These are phyloP conservation scores for Gracilinanus agilis DNA, from an alignment of 2,113 vertebrate genomes.

Conservation along the genomic window DNA sequence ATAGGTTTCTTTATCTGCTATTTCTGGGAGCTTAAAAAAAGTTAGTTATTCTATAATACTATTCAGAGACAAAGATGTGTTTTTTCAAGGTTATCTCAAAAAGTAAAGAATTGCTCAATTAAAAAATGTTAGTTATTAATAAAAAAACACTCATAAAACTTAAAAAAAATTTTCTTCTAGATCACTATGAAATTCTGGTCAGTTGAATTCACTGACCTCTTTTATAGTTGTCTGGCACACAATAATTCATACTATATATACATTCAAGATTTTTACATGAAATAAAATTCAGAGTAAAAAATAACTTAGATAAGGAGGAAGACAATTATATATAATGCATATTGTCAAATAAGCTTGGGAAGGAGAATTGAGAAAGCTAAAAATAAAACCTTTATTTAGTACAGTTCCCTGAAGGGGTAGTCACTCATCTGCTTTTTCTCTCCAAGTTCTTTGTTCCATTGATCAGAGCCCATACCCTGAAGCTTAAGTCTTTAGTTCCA, in stretches of 20 bases:
- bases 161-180: not conserved
- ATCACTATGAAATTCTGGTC: not conserved
- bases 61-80: no score
- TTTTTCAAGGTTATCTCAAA: no score
- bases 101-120: no score
- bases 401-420: not conserved
- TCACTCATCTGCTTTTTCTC: not conserved
- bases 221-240: not conserved
- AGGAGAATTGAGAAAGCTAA: not conserved
- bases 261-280: not conserved
- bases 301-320: not conserved
- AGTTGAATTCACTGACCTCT: not conserved
- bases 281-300: not conserved
- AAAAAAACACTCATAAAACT: not conserved
- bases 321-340: not conserved
- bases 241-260: not conserved
- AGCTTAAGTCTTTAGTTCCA: not conserved
- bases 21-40: not conserved
- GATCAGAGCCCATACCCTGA: not conserved
- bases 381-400: not conserved
- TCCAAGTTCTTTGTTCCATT: not conserved
- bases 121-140: not conserved
- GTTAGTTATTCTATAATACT: not conserved
- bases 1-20: not conserved
- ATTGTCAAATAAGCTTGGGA: not conserved